phyloP scores from a whole-genome alignment of 2,797 vertebrate species.

The Squalus acanthias region DNA sequence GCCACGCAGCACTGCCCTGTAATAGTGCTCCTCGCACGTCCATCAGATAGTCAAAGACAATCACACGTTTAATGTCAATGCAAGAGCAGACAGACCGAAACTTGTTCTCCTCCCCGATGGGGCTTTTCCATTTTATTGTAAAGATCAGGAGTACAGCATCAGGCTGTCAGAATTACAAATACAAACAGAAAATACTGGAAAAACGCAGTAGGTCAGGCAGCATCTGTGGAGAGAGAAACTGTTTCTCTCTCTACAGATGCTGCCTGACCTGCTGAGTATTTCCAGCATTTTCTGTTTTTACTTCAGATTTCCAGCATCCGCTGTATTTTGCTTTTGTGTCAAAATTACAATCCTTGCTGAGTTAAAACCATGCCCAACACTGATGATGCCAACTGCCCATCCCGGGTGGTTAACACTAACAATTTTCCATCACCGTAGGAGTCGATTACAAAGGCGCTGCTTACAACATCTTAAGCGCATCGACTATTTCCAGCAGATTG shows the following conservation, averaged over 20 bases:
- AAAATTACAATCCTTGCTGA: background rate
- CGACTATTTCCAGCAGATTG: background rate
- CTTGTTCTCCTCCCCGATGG: background rate
- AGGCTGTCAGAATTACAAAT: background rate
- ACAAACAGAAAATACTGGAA: too few relatives aligned
- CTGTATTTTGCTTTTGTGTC: background rate
- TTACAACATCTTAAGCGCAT: background rate
- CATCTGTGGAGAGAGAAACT: too few relatives aligned
- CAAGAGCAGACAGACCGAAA: too few relatives aligned
- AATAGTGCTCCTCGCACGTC: background rate
- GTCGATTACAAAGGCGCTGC: background rate
- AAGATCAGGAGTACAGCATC: background rate
- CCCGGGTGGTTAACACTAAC: too few relatives aligned
- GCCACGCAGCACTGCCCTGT: background rate
- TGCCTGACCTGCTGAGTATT: too few relatives aligned
- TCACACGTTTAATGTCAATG: background rate
- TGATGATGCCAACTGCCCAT: too few relatives aligned
- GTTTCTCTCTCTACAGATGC: too few relatives aligned
- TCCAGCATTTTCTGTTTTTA: too few relatives aligned
- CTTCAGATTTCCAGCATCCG: too few relatives aligned
- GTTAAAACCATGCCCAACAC: background rate
- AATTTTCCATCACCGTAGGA: background rate
- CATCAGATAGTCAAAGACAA: background rate
- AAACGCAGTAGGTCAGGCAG: too few relatives aligned
- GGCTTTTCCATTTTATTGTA: background rate